phyloP scores from a whole-genome alignment of 2,888 invertebrate species.

The Punctoribates punctum region DNA sequence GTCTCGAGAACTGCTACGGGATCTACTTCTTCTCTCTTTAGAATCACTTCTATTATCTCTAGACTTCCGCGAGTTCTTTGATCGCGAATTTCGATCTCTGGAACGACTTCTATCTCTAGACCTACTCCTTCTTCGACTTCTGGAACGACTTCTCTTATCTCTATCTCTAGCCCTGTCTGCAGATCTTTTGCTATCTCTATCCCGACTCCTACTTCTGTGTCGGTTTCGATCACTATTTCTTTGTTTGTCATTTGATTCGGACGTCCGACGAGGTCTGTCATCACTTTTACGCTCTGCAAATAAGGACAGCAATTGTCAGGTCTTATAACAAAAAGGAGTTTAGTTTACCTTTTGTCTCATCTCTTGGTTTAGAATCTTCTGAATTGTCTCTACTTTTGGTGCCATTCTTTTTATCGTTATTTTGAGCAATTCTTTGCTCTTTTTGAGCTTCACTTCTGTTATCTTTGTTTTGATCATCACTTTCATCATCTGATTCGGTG shows the following conservation, averaged over 20 bases:
- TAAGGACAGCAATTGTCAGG: neutral
- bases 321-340: neutral
- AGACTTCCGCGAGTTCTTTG: neutral
- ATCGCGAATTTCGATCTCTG: conserved; percentile 14
- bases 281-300: neutral
- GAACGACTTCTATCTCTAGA: conserved; percentile 45
- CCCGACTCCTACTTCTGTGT: conserved; percentile 40
- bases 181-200: neutral
- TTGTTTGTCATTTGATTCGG: neutral
- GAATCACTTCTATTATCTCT: neutral
- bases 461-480: conserved; percentile 59
- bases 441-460: neutral
- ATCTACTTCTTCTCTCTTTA: conserved; percentile 14
- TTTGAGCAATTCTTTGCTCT: conserved; percentile 42
- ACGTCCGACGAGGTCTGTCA: neutral
- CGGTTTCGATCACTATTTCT: neutral
- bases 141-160: conserved; percentile 27
- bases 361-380: neutral
- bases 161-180: conserved; percentile 15
- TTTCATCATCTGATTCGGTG: conserved; percentile 60
- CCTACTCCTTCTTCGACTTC: conserved; percentile 39
- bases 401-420: conserved; percentile 26
- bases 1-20: conserved; percentile 1
- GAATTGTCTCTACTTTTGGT: neutral
- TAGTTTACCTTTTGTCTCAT: neutral